A percentile compares a stretch with the other conserved stretches of the same genome.
Conservation (phyloP, 2,113 vertebrate genomes). For the Xyrauchen texanus region DNA sequence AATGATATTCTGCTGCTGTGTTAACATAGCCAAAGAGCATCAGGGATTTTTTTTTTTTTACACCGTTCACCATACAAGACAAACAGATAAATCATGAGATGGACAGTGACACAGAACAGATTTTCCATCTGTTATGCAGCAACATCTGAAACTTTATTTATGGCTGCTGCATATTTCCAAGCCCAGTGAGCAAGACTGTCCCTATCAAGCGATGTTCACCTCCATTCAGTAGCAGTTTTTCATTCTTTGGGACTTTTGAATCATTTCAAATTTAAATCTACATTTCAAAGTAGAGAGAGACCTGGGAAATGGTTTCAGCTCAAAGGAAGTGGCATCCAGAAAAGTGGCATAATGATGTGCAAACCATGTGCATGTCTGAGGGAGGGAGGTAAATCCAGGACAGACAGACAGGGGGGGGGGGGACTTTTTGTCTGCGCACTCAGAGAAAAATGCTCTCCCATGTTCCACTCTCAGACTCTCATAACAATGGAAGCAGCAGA, state of each 20-base stretch:
- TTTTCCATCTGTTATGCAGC: constrained; percentile 18
- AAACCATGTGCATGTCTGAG: not conserved
- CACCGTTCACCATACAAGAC: not conserved
- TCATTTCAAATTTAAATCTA: not conserved
- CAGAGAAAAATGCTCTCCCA: not conserved
- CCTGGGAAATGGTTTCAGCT: too few species aligned
- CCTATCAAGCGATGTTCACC: not conserved
- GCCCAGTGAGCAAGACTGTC: constrained; percentile 12
- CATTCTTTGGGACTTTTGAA: not conserved
- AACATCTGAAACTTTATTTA: constrained; percentile 14
- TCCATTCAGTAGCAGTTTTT: not conserved
- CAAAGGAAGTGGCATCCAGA: not conserved
- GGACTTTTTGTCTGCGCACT: not conserved
- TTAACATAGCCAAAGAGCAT: too few species aligned
- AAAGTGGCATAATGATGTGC: not conserved
- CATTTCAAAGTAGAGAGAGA: constrained; percentile 5
- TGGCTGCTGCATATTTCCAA: constrained; percentile 12
- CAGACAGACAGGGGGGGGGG: not conserved
- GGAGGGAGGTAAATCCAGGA: not conserved
- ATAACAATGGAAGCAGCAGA: constrained; percentile 14
- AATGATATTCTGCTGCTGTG: too few species aligned
- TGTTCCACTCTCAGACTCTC: constrained; percentile 4
- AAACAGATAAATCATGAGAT: constrained; percentile 9
- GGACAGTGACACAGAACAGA: constrained; percentile 31
- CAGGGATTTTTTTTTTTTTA: not conserved